Conservation (phyloP, 2,888 invertebrate species). For the Eristalinus aeneus region DNA sequence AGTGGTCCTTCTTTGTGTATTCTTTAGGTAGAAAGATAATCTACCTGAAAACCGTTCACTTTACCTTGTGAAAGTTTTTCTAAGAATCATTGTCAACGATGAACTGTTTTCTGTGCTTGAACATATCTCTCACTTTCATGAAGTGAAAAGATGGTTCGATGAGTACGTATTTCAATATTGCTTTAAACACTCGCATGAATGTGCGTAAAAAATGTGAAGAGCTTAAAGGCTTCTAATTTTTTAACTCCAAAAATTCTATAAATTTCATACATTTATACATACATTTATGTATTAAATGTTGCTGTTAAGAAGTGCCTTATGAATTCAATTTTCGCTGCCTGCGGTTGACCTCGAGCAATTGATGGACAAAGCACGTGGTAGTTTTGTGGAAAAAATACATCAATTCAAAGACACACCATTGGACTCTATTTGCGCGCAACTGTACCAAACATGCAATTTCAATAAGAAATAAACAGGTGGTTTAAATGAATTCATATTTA, state of each 20-base stretch:
- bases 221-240: background rate
- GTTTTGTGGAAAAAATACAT: background rate
- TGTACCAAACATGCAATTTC: background rate
- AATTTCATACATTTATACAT: too few species aligned
- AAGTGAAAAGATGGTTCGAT: background rate
- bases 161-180: background rate
- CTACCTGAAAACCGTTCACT: background rate
- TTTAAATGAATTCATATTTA: too few species aligned
- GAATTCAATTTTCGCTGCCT: background rate
- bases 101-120: background rate
- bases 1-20: slow-evolving; percentile 9
- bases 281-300: too few species aligned
- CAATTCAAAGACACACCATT: background rate
- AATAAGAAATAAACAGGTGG: background rate
- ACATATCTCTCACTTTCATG: background rate
- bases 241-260: too few species aligned
- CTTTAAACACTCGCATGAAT: background rate
- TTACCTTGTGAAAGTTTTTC: slow-evolving; percentile 4
- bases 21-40: background rate
- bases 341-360: background rate
- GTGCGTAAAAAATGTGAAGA: background rate
- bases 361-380: background rate
- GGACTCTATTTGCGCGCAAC: background rate
- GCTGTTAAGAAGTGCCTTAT: background rate
- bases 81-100: background rate